A percentile compares a stretch with the other conserved stretches of the same genome.
Evolutionary conservation across 2,113 vertebrate genomes (phyloP).

Genomic region (Cinclus mexicanus): DNA sequence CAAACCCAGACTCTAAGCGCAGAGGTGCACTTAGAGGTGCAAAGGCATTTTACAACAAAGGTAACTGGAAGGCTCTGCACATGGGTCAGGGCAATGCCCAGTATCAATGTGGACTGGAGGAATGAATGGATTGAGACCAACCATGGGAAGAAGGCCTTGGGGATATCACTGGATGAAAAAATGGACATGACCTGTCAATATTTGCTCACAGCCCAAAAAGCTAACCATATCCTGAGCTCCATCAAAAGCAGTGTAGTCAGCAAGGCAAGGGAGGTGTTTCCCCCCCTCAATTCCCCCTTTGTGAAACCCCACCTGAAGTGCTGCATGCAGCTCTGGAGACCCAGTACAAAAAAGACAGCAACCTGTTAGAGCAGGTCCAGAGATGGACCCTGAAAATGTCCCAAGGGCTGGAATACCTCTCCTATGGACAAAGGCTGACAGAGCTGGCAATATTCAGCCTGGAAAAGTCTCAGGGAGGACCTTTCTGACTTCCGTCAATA

Average conservation of each 20-base stretch:
- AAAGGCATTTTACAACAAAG: background rate
- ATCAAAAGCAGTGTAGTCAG: background rate
- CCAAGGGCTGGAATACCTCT: background rate
- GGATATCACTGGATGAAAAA: background rate
- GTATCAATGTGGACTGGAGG: background rate
- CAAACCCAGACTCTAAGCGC: background rate
- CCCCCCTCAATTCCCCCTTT: rapidly evolving
- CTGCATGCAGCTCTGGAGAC: background rate
- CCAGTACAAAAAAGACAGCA: background rate
- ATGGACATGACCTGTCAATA: rapidly evolving
- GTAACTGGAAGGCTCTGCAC: background rate
- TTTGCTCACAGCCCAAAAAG: rapidly evolving
- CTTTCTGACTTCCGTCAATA: background rate
- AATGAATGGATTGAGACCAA: background rate
- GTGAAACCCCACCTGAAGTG: background rate
- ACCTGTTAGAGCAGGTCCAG: background rate
- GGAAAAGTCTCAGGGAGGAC: background rate
- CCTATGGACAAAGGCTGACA: background rate
- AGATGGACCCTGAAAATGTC: background rate
- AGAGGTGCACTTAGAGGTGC: background rate
- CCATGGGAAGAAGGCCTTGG: background rate
- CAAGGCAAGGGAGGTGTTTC: background rate
- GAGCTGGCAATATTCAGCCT: background rate
- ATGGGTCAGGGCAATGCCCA: background rate
- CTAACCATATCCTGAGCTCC: rapidly evolving